These are phyloP conservation scores for Toxotes lorentzi DNA, from an alignment of 2,797 vertebrate species.

Conservation along the genomic window DNA sequence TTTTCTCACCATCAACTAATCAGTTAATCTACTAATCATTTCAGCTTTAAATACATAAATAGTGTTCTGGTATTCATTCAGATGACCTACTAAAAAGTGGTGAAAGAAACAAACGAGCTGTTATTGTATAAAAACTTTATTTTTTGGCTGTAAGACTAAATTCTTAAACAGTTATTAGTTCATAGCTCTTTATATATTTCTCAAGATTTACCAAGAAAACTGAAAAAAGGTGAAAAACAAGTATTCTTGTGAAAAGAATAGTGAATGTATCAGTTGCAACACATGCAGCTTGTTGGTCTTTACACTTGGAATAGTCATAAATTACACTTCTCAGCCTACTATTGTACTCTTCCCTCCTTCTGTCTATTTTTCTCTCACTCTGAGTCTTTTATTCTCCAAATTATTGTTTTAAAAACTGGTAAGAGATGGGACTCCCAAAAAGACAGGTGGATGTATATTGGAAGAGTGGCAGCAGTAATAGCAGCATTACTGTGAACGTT, in stretches of 20 bases:
- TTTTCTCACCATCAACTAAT: too few species aligned
- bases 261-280: neutral
- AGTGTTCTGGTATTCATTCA: neutral
- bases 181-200: neutral
- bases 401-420: constrained; percentile 1
- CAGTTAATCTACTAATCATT: neutral
- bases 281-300: constrained; percentile 1
- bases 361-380: constrained; percentile 4
- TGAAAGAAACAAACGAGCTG: neutral
- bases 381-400: neutral
- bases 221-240: neutral
- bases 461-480: constrained; percentile 31
- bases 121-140: neutral
- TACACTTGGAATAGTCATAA: neutral
- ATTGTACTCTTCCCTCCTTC: neutral
- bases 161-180: neutral
- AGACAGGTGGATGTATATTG: neutral
- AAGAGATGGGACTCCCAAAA: neutral
- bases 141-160: too few species aligned
- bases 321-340: neutral
- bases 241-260: neutral
- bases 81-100: neutral
- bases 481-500: constrained; percentile 26
- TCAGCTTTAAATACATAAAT: neutral
- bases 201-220: neutral